Evolutionary conservation across 2,113 vertebrate species (phyloP), one percentile per base, ranked within the genome.

Genomic region (Grallaria varia): DNA sequence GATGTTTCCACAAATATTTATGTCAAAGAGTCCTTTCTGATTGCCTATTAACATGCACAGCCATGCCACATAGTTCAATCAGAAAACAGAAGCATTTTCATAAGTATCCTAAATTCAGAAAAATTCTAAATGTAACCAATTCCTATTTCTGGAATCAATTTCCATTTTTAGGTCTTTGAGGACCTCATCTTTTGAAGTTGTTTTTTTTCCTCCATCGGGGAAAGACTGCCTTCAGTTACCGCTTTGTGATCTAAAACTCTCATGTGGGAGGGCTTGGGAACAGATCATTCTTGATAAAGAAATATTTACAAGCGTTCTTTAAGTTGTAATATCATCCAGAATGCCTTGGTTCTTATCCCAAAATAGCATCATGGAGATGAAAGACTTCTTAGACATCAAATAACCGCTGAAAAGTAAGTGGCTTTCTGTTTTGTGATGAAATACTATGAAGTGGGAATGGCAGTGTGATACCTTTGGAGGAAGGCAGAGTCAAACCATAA

Each of bases 401-500:
- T 74, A 94, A 63, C 19, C 45, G 45, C 60, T 42, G 24, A 84
- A 92, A 56, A 49, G 30, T 82, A 82, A 93, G 62, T 39, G n/a
- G 83, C 50, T 84, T 80, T 77, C 37, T 88, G 49, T 74, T 81
- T 81, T 42, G 59, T 72, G 45, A 76, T 94, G 30, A 90, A 92
- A 94, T 92, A 71, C 63, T 77, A 8, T 77, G 67, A 86, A 89
- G 68, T 50, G 50, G 55, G 86, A 93, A 93, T 75, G 80, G 76
- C 80, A 81, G 87, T 52, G 47, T 59, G 79, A 90, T 90, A 90
- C 68, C 92, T 79, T 92, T 86, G 73, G 68, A 95, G 56, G 27
- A 90, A 89, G 76, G 39, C 79, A 95, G 77, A 93, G 42, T 89
- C 88, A 89, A 92, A 84, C 80, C 64, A 78, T 92, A 92, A 95